Conservation (phyloP, 2,113 vertebrate genomes). For the Tyto alba region DNA sequence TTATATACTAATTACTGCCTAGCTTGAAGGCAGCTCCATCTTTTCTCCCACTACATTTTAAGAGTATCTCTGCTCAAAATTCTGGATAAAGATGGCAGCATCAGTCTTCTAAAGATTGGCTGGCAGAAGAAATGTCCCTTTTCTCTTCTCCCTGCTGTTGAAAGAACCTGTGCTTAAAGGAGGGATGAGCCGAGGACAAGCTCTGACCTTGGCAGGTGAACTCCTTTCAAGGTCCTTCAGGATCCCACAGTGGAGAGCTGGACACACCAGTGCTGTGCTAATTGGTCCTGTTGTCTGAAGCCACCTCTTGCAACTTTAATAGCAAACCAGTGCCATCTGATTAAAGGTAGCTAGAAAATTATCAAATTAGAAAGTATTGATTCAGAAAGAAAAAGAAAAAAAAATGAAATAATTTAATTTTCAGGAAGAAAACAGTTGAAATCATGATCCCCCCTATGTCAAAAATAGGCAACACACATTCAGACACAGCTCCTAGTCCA, state of each 20-base stretch:
- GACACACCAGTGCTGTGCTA: no score
- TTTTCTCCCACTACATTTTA: neutral
- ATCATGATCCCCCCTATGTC: neutral
- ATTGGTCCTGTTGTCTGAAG: neutral
- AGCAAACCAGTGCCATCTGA: neutral
- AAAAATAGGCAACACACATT: neutral
- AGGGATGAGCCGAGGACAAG: no score
- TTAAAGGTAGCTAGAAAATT: neutral
- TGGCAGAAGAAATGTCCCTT: neutral
- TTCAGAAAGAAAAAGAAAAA: neutral
- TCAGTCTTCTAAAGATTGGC: neutral
- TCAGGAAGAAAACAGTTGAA: neutral
- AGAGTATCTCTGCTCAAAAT: neutral
- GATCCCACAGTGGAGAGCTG: neutral
- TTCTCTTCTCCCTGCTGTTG: neutral
- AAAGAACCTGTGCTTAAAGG: neutral
- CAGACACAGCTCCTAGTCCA: neutral
- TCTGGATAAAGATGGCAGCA: neutral
- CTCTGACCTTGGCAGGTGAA: neutral
- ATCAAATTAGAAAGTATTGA: neutral
- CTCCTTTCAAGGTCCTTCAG: rapidly evolving
- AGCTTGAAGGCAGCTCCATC: neutral
- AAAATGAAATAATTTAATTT: neutral
- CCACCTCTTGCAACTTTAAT: neutral
- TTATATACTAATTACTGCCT: neutral